Evolutionary conservation across 1,140 invertebrate genomes (phyloP).

Genomic region (Halyomorpha halys): DNA sequence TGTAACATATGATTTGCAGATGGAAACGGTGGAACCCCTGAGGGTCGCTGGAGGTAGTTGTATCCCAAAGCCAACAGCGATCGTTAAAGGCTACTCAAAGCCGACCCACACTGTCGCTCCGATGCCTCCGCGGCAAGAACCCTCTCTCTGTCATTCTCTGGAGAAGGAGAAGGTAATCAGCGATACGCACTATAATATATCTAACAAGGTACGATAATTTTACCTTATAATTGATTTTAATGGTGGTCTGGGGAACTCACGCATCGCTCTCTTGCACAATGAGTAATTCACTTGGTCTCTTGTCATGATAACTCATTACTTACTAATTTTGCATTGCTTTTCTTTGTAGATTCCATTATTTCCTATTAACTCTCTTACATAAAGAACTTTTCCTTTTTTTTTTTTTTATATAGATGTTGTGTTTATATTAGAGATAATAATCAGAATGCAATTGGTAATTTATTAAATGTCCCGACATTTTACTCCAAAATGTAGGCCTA

Average conservation of each 20-base stretch:
- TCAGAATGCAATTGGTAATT: no score
- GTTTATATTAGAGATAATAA: no score
- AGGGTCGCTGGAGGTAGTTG: conserved; percentile 45
- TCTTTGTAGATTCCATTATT: no score
- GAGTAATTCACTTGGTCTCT: no score
- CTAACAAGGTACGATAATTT: conserved; percentile 8
- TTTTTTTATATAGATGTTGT: no score
- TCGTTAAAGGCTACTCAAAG: conserved; percentile 77
- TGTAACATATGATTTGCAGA: background rate
- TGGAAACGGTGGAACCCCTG: conserved; percentile 18
- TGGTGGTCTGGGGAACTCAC: background rate
- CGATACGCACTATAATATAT: background rate
- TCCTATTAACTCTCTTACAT: no score
- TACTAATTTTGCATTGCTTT: no score
- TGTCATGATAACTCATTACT: no score
- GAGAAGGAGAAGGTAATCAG: background rate
- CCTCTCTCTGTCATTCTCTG: conserved; percentile 2
- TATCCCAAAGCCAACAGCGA: conserved; percentile 79
- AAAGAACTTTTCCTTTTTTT: no score
- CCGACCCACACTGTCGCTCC: conserved; percentile 35
- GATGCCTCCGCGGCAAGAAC: conserved; percentile 28
- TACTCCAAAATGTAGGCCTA: no score
- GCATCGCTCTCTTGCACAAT: no score
- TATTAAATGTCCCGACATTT: no score
- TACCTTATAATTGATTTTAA: background rate